Evolutionary conservation across 1,140 invertebrate species (phyloP), one percentile per base, ranked within the genome.

Genomic region (Prorops nasuta): DNA sequence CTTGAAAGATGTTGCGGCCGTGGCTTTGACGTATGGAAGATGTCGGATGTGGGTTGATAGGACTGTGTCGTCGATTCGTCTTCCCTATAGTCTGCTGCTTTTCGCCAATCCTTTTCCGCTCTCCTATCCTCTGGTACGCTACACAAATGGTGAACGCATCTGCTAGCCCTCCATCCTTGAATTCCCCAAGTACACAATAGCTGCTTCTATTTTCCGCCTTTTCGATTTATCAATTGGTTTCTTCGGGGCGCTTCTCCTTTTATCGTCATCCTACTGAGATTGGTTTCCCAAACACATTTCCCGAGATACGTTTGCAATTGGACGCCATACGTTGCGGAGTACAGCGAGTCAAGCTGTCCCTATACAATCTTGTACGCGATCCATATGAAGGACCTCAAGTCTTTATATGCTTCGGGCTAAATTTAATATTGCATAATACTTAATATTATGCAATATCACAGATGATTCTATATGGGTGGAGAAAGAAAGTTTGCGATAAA

Each of bases 1-100:
- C 31, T 2, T 28, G 39, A 28, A 60, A 60, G 56, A 53, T 24
- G 36, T n/a, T n/a, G n/a, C n/a, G n/a, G n/a, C n/a, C n/a, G n/a
- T n/a, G n/a, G 57, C 58, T 71, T 71, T 74, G 69, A 72, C 64
- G 61, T 70, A 72, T 70, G 55, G 59, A 69, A 56, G 49, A 67
- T 60, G 63, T 67, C 62, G 55, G 56, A 47, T 56, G 58, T 45
- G 54, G 56, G 52, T 44, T 62, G 46, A 56, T 57, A 71, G 46
- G 60, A 52, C 38, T 51, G 61, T 71, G 71, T 74, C 67, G 66
- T 71, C 72, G 59, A 77, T 75, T 72, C 69, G 69, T 75, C 72
- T 75, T 69, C 63, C 48, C 50, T 66, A 51, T 51, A 53, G 49
- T 45, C 41, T 40, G 17, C 41, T 49, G 61, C 59, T 60, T 63